phyloP scores from a whole-genome alignment of 2,888 invertebrate genomes.

The Parasteatoda lunata region DNA sequence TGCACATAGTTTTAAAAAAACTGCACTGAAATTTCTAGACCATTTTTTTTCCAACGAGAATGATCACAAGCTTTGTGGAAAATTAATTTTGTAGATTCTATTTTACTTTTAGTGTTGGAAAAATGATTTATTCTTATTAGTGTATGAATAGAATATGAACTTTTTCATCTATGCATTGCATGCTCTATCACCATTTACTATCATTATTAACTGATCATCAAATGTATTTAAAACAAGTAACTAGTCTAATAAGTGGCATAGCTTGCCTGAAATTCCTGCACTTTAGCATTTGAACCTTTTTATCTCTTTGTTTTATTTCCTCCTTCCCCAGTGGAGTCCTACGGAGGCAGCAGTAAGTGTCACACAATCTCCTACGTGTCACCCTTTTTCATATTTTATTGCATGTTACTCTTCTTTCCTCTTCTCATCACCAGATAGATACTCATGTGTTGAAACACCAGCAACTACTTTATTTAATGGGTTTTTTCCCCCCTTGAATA shows the following conservation, averaged over 20 bases:
- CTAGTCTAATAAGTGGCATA: conserved; percentile 53
- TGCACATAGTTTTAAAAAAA: no score
- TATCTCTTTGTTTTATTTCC: conserved; percentile 59
- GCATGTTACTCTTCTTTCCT: conserved; percentile 23
- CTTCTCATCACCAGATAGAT: background rate
- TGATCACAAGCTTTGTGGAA: no score
- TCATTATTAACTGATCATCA: background rate
- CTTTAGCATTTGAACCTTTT: conserved; percentile 67
- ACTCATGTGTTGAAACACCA: background rate
- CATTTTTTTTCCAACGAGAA: no score
- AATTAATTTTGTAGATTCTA: no score
- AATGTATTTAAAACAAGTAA: conserved; percentile 32
- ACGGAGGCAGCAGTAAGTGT: conserved; percentile 69
- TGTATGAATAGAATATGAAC: background rate
- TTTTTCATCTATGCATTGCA: conserved; percentile 56
- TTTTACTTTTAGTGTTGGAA: no score
- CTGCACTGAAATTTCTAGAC: no score
- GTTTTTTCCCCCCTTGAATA: no score
- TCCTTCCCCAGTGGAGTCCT: conserved; percentile 68
- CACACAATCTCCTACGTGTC: conserved; percentile 67
- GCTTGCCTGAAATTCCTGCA: conserved; percentile 67
- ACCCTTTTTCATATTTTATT: conserved; percentile 25
- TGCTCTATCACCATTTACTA: conserved; percentile 44
- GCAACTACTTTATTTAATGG: no score
- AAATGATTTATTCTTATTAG: background rate